Conservation (phyloP, 1,140 invertebrate species). For the Drosophila ficusphila region DNA sequence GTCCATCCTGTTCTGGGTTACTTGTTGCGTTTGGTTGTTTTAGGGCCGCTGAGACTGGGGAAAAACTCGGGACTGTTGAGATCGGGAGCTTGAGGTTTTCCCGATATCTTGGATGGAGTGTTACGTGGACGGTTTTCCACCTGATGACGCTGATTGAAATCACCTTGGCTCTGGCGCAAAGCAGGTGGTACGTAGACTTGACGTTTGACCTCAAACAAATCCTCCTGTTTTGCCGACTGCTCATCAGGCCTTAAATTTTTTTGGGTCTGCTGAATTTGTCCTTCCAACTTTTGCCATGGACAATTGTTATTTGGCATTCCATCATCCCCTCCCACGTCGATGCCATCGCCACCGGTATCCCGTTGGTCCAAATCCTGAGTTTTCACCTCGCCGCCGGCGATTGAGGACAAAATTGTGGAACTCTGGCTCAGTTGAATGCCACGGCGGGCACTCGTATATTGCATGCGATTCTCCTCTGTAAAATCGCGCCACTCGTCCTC, state of each 20-base stretch:
- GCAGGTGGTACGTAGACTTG: slow-evolving; percentile 61
- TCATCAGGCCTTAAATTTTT: background rate
- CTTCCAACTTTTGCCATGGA: slow-evolving; percentile 49
- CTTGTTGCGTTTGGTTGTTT: slow-evolving; percentile 48
- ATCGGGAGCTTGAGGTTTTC: slow-evolving; percentile 55
- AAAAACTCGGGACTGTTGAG: slow-evolving; percentile 60
- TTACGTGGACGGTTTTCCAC: slow-evolving; percentile 5
- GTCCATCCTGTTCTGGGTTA: slow-evolving; percentile 14
- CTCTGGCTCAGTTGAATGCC: slow-evolving; percentile 7
- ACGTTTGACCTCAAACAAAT: slow-evolving; percentile 1
- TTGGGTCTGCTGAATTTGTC: background rate
- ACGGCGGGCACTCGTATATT: slow-evolving; percentile 25
- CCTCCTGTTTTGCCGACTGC: background rate
- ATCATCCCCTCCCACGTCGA: slow-evolving; percentile 38
- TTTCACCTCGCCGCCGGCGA: background rate
- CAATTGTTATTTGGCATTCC: slow-evolving; percentile 5
- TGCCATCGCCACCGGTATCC: slow-evolving; percentile 55
- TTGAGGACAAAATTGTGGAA: background rate
- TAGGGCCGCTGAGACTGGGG: slow-evolving; percentile 36
- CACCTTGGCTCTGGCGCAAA: slow-evolving; percentile 61
- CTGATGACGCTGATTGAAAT: slow-evolving; percentile 11
- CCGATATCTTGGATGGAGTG: background rate
- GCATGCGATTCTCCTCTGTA: slow-evolving; percentile 55
- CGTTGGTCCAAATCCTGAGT: slow-evolving; percentile 13
- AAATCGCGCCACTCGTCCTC: slow-evolving; percentile 66